Percentiles rank a stretch among this genome's conserved stretches.
These are phyloP conservation scores for Acipenser ruthenus DNA, from an alignment of 2,797 vertebrate species.

Conservation along the genomic window DNA sequence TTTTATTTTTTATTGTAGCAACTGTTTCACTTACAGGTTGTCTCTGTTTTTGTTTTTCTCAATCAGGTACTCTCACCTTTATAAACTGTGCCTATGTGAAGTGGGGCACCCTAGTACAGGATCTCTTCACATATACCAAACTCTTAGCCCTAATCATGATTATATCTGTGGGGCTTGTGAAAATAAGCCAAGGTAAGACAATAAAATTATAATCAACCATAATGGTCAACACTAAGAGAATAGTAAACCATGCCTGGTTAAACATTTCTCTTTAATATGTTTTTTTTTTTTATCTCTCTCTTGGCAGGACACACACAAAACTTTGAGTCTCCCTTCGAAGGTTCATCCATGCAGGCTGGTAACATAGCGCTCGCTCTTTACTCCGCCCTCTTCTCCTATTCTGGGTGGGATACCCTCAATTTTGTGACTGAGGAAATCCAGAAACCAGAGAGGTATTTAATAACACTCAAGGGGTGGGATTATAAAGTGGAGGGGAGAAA, in stretches of 20 bases:
- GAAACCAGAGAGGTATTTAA: constrained; percentile 67
- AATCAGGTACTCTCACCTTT: constrained; percentile 71
- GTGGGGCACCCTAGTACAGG: constrained; percentile 75
- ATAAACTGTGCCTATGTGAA: constrained; percentile 80
- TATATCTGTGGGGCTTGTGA: constrained; percentile 65
- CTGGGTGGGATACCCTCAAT: constrained; percentile 80
- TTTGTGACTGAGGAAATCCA: constrained; percentile 82
- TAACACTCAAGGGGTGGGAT: too few relatives aligned
- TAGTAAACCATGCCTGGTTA: background rate
- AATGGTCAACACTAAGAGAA: background rate
- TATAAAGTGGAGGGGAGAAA: too few relatives aligned
- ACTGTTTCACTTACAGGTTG: background rate
- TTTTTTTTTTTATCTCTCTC: too few relatives aligned
- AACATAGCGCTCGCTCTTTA: constrained; percentile 72
- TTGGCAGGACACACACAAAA: constrained; percentile 43
- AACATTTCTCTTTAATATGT: background rate
- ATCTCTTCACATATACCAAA: constrained; percentile 76
- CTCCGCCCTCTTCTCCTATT: constrained; percentile 80
- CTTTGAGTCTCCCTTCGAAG: constrained; percentile 62
- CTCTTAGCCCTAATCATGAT: constrained; percentile 69
- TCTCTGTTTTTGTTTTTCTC: constrained; percentile 21
- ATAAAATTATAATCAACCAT: background rate
- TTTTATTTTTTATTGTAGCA: too few relatives aligned
- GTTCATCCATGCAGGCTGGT: constrained; percentile 62
- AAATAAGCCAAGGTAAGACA: constrained; percentile 59